Percentiles rank a stretch among this genome's conserved stretches.
Evolutionary conservation across 2,113 vertebrate species (phyloP).

Genomic region (Carettochelys insculpta): DNA sequence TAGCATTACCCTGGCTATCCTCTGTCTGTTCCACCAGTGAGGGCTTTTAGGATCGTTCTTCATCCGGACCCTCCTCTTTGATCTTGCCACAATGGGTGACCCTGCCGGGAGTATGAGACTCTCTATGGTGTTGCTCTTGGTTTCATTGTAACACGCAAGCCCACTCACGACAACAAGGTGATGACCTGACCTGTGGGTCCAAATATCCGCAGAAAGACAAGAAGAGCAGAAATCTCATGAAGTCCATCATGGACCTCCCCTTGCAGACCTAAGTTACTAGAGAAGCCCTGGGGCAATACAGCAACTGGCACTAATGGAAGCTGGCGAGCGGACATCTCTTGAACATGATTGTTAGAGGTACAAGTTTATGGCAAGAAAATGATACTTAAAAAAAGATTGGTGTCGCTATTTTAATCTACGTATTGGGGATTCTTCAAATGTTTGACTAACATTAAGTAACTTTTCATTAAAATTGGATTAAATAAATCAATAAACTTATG

Average conservation of each 20-base stretch:
- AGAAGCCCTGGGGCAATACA: not conserved
- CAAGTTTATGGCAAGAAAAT: not conserved
- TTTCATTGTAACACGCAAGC: too few species aligned
- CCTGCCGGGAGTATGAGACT: too few species aligned
- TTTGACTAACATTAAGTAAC: not conserved
- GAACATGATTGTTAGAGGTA: not conserved
- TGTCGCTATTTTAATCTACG: not conserved
- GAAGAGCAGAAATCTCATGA: not conserved
- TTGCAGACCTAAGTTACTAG: not conserved
- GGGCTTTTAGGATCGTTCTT: too few species aligned
- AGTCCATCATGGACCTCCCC: not conserved
- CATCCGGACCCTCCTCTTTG: too few species aligned
- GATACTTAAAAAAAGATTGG: not conserved
- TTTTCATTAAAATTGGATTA: too few species aligned
- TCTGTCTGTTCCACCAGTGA: too few species aligned
- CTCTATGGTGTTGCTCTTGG: too few species aligned
- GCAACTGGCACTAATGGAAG: not conserved
- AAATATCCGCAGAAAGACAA: not conserved
- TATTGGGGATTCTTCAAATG: not conserved
- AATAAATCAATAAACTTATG: too few species aligned
- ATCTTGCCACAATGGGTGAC: too few species aligned
- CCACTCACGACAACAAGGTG: too few species aligned
- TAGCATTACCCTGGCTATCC: too few species aligned
- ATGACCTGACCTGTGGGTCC: too few species aligned
- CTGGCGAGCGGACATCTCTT: not conserved